Base-by-base conservation (phyloP, 2,888 invertebrate genomes). In the Deilephila elpenor region DNA sequence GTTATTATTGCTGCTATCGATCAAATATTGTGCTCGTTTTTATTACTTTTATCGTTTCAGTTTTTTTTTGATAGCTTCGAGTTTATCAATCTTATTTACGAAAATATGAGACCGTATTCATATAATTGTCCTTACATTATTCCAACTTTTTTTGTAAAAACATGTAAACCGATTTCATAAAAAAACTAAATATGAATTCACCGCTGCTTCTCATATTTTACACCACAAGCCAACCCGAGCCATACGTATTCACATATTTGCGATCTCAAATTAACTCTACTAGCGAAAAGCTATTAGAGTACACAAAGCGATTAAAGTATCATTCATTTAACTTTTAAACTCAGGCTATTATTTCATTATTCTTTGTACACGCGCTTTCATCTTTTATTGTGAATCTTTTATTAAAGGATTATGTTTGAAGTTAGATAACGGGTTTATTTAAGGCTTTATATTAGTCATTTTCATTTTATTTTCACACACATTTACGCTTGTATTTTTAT, bases 241-340 rank as follows among this genome's bases (percentile, higher is more conserved):
- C 67, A 51, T 44, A 44, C 67, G 67, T 67, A 67, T 67, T 67
- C 67, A 44, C 67, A 67, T 67, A 67, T 67, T 67, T 67, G 67
- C 67, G 67, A 67, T 67, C 51, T 67, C 67, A 67, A 25, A 67
- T 67, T 67, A 67, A 67, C 51, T 67, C 56, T 25, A 67, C 64
- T 67, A 67, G 67, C 51, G 44, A 67, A 51, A 67, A 51, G 51
- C 67, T 67, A 67, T 67, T 67, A 67, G 44, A 67, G 25, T 67
- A 51, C 44, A 67, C 44, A 67, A 67, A 67, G 67, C 67, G 67
- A 67, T 67, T 67, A 67, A 44, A 67, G 25, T 67, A 67, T 67
- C 44, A 44, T 67, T 67, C 44, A 51, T 67, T 67, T 67, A 67
- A 67, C 44, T 67, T 67, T 51, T 11, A 51, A 67, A 62, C 62